Evolutionary conservation across 92 coral and sea anemone species (phyloP).

Genomic region (Porites evermanni): DNA sequence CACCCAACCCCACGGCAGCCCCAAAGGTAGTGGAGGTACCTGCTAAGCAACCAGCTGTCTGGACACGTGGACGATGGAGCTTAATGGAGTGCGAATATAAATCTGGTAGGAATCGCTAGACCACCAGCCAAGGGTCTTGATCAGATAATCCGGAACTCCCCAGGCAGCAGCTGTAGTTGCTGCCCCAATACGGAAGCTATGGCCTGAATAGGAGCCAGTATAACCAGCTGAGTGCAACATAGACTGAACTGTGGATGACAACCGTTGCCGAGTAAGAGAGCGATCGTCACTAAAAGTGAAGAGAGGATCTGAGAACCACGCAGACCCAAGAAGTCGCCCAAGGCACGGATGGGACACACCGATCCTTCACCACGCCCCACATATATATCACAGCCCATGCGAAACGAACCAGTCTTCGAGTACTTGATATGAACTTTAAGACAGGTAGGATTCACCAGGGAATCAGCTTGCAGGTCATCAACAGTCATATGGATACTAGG

Average conservation of each 20-base stretch:
- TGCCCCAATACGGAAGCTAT: not conserved
- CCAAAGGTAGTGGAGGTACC: not conserved
- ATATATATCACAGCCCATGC: not conserved
- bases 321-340: not conserved
- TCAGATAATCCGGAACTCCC: not conserved
- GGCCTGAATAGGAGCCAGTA: not conserved
- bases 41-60: too few species aligned
- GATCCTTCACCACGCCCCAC: not conserved
- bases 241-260: not conserved
- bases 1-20: not conserved
- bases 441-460: not conserved
- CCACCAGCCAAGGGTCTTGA: not conserved
- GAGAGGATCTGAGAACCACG: not conserved
- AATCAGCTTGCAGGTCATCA: not conserved
- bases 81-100: too few species aligned
- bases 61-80: not conserved
- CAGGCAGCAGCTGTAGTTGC: not conserved
- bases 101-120: too few species aligned
- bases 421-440: not conserved
- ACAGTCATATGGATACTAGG: not conserved
- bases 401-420: not conserved
- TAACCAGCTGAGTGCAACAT: not conserved
- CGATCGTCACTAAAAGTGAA: not conserved
- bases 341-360: not conserved
- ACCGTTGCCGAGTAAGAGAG: not conserved